These are phyloP conservation scores for Calyptomena viridis DNA, from an alignment of 2,113 vertebrate genomes.

Conservation along the genomic window DNA sequence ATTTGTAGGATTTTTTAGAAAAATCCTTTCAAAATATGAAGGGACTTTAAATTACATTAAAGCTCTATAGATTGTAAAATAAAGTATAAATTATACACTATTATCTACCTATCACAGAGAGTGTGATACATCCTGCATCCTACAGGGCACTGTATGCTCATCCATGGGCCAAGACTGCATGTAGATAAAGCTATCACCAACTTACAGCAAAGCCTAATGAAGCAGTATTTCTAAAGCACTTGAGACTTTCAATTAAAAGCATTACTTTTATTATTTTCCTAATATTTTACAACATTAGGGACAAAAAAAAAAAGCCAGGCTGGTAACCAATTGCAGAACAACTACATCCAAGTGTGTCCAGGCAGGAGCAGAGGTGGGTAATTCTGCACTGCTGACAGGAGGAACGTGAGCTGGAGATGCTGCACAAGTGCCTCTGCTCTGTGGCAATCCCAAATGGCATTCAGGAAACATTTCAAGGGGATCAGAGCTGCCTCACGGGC, in stretches of 20 bases:
- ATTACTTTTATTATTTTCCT: background rate
- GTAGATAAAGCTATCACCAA: background rate
- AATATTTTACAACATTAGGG: background rate
- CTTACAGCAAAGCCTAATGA: background rate
- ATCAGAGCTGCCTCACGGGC: conserved; percentile 46
- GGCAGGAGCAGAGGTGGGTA: background rate
- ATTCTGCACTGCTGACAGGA: background rate
- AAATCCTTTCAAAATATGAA: background rate
- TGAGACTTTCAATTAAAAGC: background rate
- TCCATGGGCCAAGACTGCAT: background rate
- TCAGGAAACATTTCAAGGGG: conserved; percentile 47
- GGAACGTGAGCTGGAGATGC: background rate
- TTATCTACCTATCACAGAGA: background rate
- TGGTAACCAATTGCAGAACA: background rate
- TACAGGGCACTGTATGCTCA: background rate
- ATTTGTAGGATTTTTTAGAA: background rate
- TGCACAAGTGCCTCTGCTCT: background rate
- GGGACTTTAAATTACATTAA: background rate
- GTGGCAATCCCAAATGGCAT: conserved; percentile 32
- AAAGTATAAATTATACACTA: background rate
- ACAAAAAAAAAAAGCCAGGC: background rate
- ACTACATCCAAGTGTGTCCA: background rate
- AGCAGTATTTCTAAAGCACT: background rate
- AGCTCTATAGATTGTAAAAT: background rate
- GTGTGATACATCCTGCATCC: background rate